phyloP scores from a whole-genome alignment of 2,888 invertebrate species.

The Drosophila cyrtoloma region DNA sequence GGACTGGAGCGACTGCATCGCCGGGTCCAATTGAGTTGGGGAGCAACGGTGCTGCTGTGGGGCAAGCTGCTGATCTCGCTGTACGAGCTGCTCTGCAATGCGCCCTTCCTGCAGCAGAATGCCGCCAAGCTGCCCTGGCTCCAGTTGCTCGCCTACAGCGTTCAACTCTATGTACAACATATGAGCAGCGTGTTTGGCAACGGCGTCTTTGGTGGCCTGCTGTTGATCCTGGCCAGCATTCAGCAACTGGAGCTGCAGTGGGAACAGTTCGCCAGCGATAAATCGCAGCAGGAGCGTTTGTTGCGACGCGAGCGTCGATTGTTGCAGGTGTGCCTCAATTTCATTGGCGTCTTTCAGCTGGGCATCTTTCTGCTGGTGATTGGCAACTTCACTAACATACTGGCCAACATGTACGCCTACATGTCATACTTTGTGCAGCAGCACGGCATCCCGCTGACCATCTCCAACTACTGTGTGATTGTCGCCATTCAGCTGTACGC shows the following conservation, averaged over 20 bases:
- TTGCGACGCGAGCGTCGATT: slow-evolving; percentile 54
- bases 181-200: slow-evolving; percentile 73
- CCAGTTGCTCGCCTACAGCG: slow-evolving; percentile 66
- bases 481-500: slow-evolving; percentile 69
- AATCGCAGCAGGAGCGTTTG: slow-evolving; percentile 19
- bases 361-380: slow-evolving; percentile 75
- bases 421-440: slow-evolving; percentile 76
- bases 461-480: slow-evolving; percentile 70
- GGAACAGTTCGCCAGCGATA: not conserved
- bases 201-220: slow-evolving; percentile 64
- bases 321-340: slow-evolving; percentile 43
- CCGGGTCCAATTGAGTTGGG: slow-evolving; percentile 36
- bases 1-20: slow-evolving; percentile 38
- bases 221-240: slow-evolving; percentile 70
- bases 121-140: slow-evolving; percentile 55
- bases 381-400: slow-evolving; percentile 74
- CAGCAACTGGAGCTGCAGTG: slow-evolving; percentile 59
- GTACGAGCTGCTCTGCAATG: slow-evolving; percentile 73
- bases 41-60: slow-evolving; percentile 55
- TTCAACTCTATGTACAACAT: slow-evolving; percentile 75
- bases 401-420: slow-evolving; percentile 82
- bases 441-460: slow-evolving; percentile 71
- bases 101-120: slow-evolving; percentile 72
- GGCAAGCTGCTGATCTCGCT: slow-evolving; percentile 69
- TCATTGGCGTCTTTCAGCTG: slow-evolving; percentile 63